phyloP scores from a whole-genome alignment of 2,888 invertebrate species.

The Heterodera filipjevi region DNA sequence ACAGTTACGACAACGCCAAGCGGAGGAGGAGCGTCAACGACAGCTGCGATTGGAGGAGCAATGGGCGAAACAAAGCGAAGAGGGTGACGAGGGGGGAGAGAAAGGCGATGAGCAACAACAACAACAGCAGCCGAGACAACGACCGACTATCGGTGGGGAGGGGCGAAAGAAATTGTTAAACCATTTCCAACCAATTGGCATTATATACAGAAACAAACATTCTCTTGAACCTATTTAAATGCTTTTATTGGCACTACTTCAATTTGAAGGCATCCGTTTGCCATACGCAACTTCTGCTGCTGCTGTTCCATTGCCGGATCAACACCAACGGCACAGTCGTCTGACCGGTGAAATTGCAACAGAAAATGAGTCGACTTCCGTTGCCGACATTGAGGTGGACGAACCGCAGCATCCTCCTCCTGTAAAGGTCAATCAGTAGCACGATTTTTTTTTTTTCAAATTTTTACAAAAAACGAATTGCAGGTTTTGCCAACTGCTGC shows the following conservation, averaged over 20 bases:
- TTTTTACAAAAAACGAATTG: too few species aligned
- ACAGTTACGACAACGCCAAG: conserved; percentile 46
- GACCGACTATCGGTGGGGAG: conserved; percentile 79
- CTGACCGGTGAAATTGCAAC: conserved; percentile 26
- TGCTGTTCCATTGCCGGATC: not conserved
- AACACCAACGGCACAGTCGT: not conserved
- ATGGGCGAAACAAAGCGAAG: conserved; percentile 32
- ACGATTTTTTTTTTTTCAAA: too few species aligned
- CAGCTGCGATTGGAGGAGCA: conserved; percentile 44
- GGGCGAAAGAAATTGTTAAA: not conserved
- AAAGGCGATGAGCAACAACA: not conserved
- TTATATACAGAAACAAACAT: not conserved
- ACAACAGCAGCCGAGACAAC: conserved; percentile 78
- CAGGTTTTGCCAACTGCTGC: not conserved
- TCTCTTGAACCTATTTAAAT: too few species aligned
- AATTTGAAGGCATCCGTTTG: conserved; percentile 35
- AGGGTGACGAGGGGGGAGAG: not conserved
- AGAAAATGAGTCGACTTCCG: not conserved
- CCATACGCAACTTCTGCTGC: conserved; percentile 36
- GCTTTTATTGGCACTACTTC: too few species aligned
- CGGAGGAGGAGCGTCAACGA: conserved; percentile 42
- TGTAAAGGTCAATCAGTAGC: too few species aligned
- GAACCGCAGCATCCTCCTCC: not conserved
- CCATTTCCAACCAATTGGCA: not conserved
- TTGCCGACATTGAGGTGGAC: not conserved